These are phyloP conservation scores for Grammomys dolichurus DNA, from an alignment of 2,113 vertebrate genomes.

Conservation along the genomic window DNA sequence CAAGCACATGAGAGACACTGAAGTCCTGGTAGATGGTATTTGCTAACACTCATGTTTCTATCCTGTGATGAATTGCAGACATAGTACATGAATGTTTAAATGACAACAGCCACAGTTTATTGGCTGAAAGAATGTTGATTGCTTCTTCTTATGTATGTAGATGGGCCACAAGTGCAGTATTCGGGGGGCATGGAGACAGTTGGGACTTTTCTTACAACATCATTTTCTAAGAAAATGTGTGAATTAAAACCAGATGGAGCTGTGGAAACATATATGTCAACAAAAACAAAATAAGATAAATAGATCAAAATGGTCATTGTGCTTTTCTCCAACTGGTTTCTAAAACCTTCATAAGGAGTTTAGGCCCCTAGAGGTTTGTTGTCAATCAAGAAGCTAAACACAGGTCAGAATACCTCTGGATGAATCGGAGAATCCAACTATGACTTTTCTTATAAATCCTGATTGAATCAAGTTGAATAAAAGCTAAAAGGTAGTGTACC, in stretches of 20 bases:
- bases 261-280: not conserved
- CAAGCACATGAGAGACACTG: not conserved
- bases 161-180: not conserved
- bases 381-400: constrained; percentile 42
- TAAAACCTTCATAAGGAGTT: not conserved
- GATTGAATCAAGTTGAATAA: constrained; percentile 53
- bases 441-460: constrained; percentile 26
- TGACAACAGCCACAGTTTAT: not conserved
- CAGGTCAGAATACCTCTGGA: not conserved
- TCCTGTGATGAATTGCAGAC: not conserved
- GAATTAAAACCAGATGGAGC: not conserved
- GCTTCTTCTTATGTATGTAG: not conserved
- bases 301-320: not conserved
- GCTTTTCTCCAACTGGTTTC: not conserved
- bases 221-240: not conserved
- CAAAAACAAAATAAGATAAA: not conserved
- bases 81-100: not conserved
- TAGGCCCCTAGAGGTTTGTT: not conserved
- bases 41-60: not conserved
- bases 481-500: not conserved
- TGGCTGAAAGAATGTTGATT: not conserved
- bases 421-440: not conserved
- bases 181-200: not conserved
- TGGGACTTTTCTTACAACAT: not conserved
- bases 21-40: not conserved